Percentiles rank a stretch among this genome's conserved stretches.
Evolutionary conservation across 2,888 invertebrate genomes (phyloP).

Genomic region (Hybos culiciformis): DNA sequence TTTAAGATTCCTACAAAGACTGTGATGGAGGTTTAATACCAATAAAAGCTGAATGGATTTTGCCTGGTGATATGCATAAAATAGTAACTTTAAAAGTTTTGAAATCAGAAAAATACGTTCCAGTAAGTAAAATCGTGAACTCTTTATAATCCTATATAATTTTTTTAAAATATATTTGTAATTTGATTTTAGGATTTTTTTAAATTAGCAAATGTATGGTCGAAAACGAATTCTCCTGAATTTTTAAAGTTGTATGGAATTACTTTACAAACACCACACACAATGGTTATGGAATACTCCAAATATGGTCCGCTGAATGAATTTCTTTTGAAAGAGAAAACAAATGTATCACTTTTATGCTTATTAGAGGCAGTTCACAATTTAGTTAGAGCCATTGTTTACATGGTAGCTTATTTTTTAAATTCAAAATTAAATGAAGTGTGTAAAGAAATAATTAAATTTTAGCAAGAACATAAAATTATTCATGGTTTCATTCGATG

Average conservation of each 20-base stretch:
- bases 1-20: constrained; percentile 44
- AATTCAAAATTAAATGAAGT: constrained; percentile 14
- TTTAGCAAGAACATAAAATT: constrained; percentile 59
- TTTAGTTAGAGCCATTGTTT: constrained; percentile 73
- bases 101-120: constrained; percentile 48
- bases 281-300: constrained; percentile 70
- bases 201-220: constrained; percentile 63
- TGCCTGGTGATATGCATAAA: constrained; percentile 58
- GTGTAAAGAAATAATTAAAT: constrained; percentile 3
- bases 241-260: constrained; percentile 67
- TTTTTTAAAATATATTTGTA: constrained; percentile 3
- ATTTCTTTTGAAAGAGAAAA: constrained; percentile 33
- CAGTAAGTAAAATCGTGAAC: constrained; percentile 34
- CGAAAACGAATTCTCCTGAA: constrained; percentile 59
- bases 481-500: constrained; percentile 79
- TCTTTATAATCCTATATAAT: constrained; percentile 1
- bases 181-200: constrained; percentile 52
- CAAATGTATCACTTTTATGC: constrained; percentile 49
- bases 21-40: constrained; percentile 51
- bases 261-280: constrained; percentile 60
- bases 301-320: constrained; percentile 54
- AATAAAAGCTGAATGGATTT: constrained; percentile 64
- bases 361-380: constrained; percentile 70
- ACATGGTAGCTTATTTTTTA: constrained; percentile 45
- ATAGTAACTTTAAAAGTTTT: constrained; percentile 69